Evolutionary conservation across 2,113 vertebrate genomes (phyloP).

Genomic region (Chiloscyllium plagiosum): DNA sequence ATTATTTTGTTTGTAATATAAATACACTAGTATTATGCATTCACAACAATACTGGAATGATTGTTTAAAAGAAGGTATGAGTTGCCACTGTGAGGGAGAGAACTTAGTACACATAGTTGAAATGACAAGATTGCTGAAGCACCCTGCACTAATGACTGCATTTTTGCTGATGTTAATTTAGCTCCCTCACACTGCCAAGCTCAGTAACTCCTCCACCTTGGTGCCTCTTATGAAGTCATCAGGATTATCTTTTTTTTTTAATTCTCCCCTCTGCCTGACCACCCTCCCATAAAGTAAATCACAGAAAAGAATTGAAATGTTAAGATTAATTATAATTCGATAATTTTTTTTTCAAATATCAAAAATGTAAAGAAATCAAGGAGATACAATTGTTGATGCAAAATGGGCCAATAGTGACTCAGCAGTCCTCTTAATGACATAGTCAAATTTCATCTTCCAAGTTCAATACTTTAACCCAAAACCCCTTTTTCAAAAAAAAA

Average conservation of each 20-base stretch:
- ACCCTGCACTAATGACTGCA: conserved; percentile 23
- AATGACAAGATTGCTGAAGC: conserved; percentile 3
- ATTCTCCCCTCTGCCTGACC: no score
- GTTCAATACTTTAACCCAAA: neutral
- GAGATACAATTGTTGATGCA: conserved; percentile 38
- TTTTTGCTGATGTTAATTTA: conserved; percentile 29
- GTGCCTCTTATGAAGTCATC: conserved; percentile 11
- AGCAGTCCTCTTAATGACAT: no score
- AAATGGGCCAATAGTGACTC: neutral
- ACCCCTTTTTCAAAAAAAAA: neutral
- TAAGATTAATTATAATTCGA: neutral
- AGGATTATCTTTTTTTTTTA: neutral
- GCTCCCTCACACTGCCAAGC: conserved; percentile 12
- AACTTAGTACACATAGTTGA: conserved; percentile 25
- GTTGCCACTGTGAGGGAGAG: conserved; percentile 24
- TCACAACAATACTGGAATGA: neutral
- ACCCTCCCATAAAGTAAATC: neutral
- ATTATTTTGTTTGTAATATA: neutral
- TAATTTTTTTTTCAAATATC: conserved; percentile 43
- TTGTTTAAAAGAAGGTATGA: neutral
- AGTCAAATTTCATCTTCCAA: neutral
- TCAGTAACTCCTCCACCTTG: conserved; percentile 19
- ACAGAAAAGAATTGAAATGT: neutral
- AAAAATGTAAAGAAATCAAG: neutral
- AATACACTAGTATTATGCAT: neutral